Conservation (phyloP, 2,888 invertebrate genomes). For the Xanthorhoe spadicearia region DNA sequence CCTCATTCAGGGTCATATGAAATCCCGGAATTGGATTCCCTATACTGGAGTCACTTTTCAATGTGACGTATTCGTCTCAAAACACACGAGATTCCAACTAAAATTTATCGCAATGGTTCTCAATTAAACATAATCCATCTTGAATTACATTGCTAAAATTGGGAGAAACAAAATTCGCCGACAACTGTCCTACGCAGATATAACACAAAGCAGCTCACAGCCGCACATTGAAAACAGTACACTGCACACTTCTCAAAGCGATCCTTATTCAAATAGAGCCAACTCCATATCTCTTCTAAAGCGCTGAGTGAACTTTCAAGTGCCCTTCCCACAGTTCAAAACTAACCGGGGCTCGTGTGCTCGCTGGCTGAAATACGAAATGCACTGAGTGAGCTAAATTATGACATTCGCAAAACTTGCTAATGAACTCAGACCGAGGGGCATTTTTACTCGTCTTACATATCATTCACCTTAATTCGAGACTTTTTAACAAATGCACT, state of each 20-base stretch:
- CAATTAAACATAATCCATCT: not conserved
- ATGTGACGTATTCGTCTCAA: not conserved
- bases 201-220: slow-evolving; percentile 18
- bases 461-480: slow-evolving; percentile 8
- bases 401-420: slow-evolving; percentile 29
- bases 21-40: too few relatives aligned
- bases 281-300: slow-evolving; percentile 40
- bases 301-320: slow-evolving; percentile 33
- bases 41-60: too few relatives aligned
- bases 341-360: slow-evolving; percentile 27
- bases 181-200: slow-evolving; percentile 29
- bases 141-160: slow-evolving; percentile 6
- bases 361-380: slow-evolving; percentile 21
- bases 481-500: slow-evolving; percentile 15
- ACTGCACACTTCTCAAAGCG: slow-evolving; percentile 39
- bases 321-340: slow-evolving; percentile 28
- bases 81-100: not conserved
- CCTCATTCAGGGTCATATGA: too few relatives aligned
- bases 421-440: slow-evolving; percentile 23
- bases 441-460: slow-evolving; percentile 11
- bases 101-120: not conserved
- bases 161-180: slow-evolving; percentile 16
- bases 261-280: slow-evolving; percentile 42
- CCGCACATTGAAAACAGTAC: slow-evolving; percentile 20
- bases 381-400: slow-evolving; percentile 28